Evolutionary conservation across 2,113 vertebrate species (phyloP).

Genomic region (Lota lota): DNA sequence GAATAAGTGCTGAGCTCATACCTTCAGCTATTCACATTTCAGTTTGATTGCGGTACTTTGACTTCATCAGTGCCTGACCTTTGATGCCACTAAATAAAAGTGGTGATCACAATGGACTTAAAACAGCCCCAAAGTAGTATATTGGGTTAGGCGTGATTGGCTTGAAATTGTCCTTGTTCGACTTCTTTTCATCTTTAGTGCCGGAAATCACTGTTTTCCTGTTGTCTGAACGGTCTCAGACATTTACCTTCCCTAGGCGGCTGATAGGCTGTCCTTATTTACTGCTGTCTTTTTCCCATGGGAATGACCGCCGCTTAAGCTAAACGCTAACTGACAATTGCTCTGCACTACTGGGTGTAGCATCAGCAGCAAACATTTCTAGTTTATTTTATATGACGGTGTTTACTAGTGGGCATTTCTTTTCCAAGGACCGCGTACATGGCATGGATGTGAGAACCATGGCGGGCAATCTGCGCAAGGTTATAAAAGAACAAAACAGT

Average conservation of each 20-base stretch:
- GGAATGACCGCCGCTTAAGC: conserved; percentile 54
- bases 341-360: conserved; percentile 40
- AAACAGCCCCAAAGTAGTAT: conserved; percentile 67
- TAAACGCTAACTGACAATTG: conserved; percentile 46
- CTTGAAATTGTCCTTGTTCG: conserved; percentile 51
- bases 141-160: conserved; percentile 70
- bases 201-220: conserved; percentile 71
- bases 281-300: conserved; percentile 59
- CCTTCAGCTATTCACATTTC: conserved; percentile 58
- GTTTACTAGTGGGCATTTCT: conserved; percentile 42
- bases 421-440: conserved; percentile 41
- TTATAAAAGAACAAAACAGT: conserved; percentile 59
- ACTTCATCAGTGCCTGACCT: conserved; percentile 69
- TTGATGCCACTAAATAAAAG: conserved; percentile 68
- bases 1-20: conserved; percentile 58
- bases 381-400: conserved; percentile 19
- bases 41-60: conserved; percentile 63
- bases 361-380: conserved; percentile 18
- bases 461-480: conserved; percentile 39
- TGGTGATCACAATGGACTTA: conserved; percentile 66
- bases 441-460: conserved; percentile 45
- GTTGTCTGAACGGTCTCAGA: conserved; percentile 66
- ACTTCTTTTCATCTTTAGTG: conserved; percentile 66
- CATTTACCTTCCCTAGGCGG: conserved; percentile 53
- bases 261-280: conserved; percentile 68